Conservation (phyloP, 2,888 invertebrate genomes). For the Volucella inflata region DNA sequence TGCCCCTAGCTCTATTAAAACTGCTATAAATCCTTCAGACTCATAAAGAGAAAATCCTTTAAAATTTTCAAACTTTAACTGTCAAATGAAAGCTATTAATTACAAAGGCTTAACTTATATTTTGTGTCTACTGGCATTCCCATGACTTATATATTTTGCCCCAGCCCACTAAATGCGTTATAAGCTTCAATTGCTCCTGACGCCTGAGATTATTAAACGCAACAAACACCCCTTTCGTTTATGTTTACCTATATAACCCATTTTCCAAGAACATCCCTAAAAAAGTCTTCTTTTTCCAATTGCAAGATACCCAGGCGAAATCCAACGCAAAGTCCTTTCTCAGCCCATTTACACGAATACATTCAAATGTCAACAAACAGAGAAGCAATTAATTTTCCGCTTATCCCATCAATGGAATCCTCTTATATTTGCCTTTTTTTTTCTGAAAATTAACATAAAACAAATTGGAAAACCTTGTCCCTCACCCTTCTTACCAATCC, state of each 20-base stretch:
- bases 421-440: slow-evolving; percentile 62
- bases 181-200: too few species aligned
- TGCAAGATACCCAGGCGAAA: too few species aligned
- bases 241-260: slow-evolving; percentile 38
- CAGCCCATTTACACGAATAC: slow-evolving; percentile 49
- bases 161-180: too few species aligned
- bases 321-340: background rate
- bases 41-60: too few species aligned
- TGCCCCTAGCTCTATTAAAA: too few species aligned
- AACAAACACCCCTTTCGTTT: slow-evolving; percentile 18
- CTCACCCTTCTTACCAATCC: slow-evolving; percentile 9
- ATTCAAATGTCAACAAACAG: slow-evolving; percentile 62
- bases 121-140: too few species aligned
- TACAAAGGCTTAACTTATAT: too few species aligned
- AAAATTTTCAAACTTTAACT: too few species aligned
- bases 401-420: slow-evolving; percentile 72
- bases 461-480: slow-evolving; percentile 68
- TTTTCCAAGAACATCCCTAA: slow-evolving; percentile 51
- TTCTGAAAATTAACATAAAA: slow-evolving; percentile 70
- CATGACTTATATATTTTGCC: too few species aligned
- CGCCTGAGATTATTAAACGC: too few species aligned
- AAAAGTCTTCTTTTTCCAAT: slow-evolving; percentile 43
- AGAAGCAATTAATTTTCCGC: slow-evolving; percentile 73
- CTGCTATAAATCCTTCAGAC: too few species aligned
- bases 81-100: too few species aligned